Evolutionary conservation across 2,888 invertebrate genomes (phyloP).

Genomic region (Parnassius apollo): DNA sequence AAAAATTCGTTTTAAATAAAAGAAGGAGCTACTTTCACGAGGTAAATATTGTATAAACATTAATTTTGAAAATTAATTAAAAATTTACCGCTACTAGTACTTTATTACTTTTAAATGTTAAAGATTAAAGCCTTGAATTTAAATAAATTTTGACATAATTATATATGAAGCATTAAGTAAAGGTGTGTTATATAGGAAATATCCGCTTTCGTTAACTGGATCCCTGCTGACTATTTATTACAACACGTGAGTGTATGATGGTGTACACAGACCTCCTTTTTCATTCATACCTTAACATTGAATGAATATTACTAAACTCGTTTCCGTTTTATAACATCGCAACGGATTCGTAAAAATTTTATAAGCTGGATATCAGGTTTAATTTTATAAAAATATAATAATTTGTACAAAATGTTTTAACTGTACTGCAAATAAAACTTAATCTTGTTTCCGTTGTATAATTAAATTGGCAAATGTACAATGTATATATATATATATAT

Average conservation of each 20-base stretch:
- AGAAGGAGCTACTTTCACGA: no score
- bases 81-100: no score
- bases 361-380: constrained; percentile 22
- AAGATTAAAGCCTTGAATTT: no score
- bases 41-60: neutral
- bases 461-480: no score
- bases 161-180: neutral
- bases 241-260: constrained; percentile 15
- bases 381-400: constrained; percentile 25
- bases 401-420: constrained; percentile 23
- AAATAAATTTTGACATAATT: no score
- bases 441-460: constrained; percentile 9
- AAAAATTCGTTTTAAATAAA: no score
- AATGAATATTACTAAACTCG: constrained; percentile 26
- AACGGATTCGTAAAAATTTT: constrained; percentile 23
- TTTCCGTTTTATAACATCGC: constrained; percentile 27
- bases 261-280: constrained; percentile 22
- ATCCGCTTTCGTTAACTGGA: constrained; percentile 22
- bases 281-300: constrained; percentile 28
- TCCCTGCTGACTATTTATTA: constrained; percentile 23
- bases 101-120: no score
- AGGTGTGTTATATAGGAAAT: constrained; percentile 16
- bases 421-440: constrained; percentile 24
- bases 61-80: neutral
- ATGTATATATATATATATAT: no score